Conservation (phyloP, 2,888 invertebrate genomes). For the Ectemnius continuus region DNA sequence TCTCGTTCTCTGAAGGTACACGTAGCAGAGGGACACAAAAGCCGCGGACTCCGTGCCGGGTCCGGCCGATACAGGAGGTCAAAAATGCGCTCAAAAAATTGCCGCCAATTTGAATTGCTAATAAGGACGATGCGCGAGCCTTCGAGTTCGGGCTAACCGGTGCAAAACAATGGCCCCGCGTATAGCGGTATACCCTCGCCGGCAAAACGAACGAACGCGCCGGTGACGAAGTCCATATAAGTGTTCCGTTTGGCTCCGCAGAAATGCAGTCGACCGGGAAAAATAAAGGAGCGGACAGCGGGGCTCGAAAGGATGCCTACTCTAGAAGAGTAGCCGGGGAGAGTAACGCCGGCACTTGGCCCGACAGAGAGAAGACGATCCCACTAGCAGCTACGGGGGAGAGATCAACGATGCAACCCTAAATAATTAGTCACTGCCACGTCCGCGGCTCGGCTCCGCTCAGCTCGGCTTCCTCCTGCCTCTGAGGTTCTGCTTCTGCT, state of each 20-base stretch:
- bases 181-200: slow-evolving; percentile 73
- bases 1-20: too few relatives aligned
- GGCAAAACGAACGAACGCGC: slow-evolving; percentile 67
- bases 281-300: slow-evolving; percentile 70
- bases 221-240: slow-evolving; percentile 77
- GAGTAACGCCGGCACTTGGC: slow-evolving; percentile 27
- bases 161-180: slow-evolving; percentile 75
- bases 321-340: slow-evolving; percentile 43
- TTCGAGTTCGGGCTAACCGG: slow-evolving; percentile 66
- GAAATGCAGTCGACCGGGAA: slow-evolving; percentile 74
- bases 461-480: neutral
- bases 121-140: slow-evolving; percentile 71
- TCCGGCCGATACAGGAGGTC: slow-evolving; percentile 77
- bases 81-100: slow-evolving; percentile 78
- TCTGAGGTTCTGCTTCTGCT: too few relatives aligned
- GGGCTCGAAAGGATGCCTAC: slow-evolving; percentile 49
- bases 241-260: slow-evolving; percentile 76
- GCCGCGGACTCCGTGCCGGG: slow-evolving; percentile 62
- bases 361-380: slow-evolving; percentile 15
- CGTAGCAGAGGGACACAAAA: slow-evolving; percentile 50
- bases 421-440: slow-evolving; percentile 77
- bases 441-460: slow-evolving; percentile 56
- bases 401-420: slow-evolving; percentile 68
- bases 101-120: slow-evolving; percentile 79
- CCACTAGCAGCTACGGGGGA: slow-evolving; percentile 43